Conservation (phyloP, 1,140 invertebrate species). For the Macrobrachium rosenbergii region DNA sequence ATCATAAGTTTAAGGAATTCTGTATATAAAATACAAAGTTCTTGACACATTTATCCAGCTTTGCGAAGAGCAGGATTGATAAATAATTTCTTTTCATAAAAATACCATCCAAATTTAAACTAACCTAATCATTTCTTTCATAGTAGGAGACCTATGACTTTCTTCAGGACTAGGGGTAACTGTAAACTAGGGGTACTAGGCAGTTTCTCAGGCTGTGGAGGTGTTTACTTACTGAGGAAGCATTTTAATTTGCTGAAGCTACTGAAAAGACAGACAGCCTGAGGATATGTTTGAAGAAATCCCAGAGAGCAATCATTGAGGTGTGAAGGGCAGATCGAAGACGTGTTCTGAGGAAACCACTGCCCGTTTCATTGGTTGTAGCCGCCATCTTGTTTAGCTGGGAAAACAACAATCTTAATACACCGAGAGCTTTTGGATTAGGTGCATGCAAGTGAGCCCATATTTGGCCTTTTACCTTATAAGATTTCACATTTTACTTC, state of each 20-base stretch:
- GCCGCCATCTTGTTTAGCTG: conserved; percentile 32
- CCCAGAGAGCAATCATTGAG: conserved; percentile 54
- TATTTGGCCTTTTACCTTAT: no score
- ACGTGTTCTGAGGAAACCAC: conserved; percentile 47
- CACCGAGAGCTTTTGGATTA: no score
- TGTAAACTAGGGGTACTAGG: conserved; percentile 39
- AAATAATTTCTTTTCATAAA: no score
- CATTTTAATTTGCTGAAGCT: conserved; percentile 53
- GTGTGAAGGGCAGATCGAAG: conserved; percentile 53
- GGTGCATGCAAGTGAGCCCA: no score
- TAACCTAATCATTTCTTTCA: conserved; percentile 57
- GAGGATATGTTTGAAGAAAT: conserved; percentile 56
- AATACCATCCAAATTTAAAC: background rate
- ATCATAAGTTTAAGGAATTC: no score
- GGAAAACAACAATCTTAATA: no score
- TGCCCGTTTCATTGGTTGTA: conserved; percentile 41
- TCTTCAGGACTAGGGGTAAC: conserved; percentile 53
- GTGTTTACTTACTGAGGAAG: conserved; percentile 48
- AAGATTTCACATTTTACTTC: no score
- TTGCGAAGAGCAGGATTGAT: no score
- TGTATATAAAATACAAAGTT: no score
- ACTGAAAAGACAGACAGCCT: conserved; percentile 55
- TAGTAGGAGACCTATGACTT: conserved; percentile 47
- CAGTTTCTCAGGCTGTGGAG: conserved; percentile 21
- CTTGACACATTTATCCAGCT: no score